Evolutionary conservation across 2,888 invertebrate species (phyloP), one percentile per base, ranked within the genome.

Genomic region (Volucella inflata): DNA sequence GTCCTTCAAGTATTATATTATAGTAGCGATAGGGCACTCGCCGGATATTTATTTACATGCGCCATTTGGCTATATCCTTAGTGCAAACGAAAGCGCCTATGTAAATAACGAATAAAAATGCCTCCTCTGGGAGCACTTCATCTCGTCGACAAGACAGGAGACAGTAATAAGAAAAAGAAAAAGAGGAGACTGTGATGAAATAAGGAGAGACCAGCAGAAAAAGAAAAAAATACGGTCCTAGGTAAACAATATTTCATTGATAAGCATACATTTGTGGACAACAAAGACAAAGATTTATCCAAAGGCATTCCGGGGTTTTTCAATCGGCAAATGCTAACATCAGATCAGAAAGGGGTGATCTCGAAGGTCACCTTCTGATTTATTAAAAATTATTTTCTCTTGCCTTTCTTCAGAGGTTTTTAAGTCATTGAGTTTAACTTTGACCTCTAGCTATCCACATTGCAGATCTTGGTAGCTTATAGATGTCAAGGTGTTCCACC

Each of bases 211-310:
- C 59, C 12, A 57, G 42, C 12, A 50, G 21, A 62, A 75, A 68
- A 17, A 60, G 51, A 30, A 8, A 44, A 12, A 48, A 42, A 21
- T 21, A 75, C 48, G 14, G 68, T 85, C 76, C 81, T 81, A 55
- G 46, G 71, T 67, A 76, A 81, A 85, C 81, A 76, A 81, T 77
- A 68, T 65, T 85, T 85, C 81, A 85, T 72, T 81, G 85, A 72
- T 57, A 68, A 77, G 80, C 85, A 85, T 77, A 76, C 57, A 77
- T 81, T 76, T 77, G 67, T 59, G 67, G 71, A 68, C 85, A 81
- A 81, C 67, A 59, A 81, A 76, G 85, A n/a, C n/a, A n/a, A n/a
- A 81, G 76, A 85, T 85, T 85, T 72, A 60, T 44, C 55, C 55
- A 2, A 44, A 16, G 36, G 4, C 21, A 12, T 16, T 21, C 14